Conservation (phyloP, 2,888 invertebrate species). For the Ganaspis brasiliensis region DNA sequence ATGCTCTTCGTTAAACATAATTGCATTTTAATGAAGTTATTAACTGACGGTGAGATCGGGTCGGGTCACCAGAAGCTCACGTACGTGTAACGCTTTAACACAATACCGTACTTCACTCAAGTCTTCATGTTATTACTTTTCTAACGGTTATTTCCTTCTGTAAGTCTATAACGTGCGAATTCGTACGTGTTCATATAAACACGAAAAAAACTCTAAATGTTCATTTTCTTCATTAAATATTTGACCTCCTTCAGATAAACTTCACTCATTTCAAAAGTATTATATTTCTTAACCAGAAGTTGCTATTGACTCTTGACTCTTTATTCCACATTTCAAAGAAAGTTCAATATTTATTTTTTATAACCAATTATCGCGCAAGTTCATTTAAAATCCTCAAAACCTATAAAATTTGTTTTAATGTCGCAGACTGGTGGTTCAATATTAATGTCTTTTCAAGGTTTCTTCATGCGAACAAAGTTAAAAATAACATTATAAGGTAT, state of each 20-base stretch:
- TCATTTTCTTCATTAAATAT: slow-evolving; percentile 26
- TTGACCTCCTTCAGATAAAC: slow-evolving; percentile 40
- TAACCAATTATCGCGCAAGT: neutral
- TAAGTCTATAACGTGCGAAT: slow-evolving; percentile 28
- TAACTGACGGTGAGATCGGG: slow-evolving; percentile 53
- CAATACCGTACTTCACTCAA: slow-evolving; percentile 34
- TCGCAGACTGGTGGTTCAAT: too few relatives aligned
- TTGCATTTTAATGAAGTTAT: slow-evolving; percentile 63
- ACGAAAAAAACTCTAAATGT: slow-evolving; percentile 28
- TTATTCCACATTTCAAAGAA: slow-evolving; percentile 14
- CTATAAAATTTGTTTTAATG: too few relatives aligned
- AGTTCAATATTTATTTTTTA: slow-evolving; percentile 10
- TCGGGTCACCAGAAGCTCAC: slow-evolving; percentile 50
- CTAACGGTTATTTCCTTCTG: slow-evolving; percentile 60
- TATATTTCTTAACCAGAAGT: slow-evolving; percentile 10
- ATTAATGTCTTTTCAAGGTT: too few relatives aligned
- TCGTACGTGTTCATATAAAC: slow-evolving; percentile 18
- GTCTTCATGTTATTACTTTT: slow-evolving; percentile 59
- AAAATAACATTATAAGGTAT: too few relatives aligned
- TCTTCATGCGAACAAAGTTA: too few relatives aligned
- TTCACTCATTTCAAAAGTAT: slow-evolving; percentile 8
- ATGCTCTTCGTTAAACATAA: slow-evolving; percentile 43
- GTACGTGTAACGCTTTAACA: slow-evolving; percentile 15
- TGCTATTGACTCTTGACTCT: slow-evolving; percentile 16
- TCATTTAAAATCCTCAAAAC: neutral